These are phyloP conservation scores for Pararge aegeria DNA, from an alignment of 1,140 invertebrate species.

Conservation along the genomic window DNA sequence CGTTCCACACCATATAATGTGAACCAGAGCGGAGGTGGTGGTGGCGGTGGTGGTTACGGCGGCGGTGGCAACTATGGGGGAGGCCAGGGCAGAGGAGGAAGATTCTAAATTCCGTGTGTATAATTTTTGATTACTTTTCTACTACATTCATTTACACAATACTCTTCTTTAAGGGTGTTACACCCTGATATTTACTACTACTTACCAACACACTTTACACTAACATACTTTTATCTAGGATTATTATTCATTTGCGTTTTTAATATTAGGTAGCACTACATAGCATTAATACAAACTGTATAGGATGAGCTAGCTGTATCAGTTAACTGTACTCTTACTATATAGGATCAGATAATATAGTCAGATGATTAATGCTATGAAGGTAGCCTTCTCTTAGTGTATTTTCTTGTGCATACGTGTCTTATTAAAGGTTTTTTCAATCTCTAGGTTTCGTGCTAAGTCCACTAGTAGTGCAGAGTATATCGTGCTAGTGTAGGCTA, in stretches of 20 bases:
- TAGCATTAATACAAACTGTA: slow-evolving; percentile 10
- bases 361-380: slow-evolving; percentile 69
- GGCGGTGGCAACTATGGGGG: slow-evolving; percentile 55
- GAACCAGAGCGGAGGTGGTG: slow-evolving; percentile 77
- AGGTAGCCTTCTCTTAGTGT: slow-evolving; percentile 49
- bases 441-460: slow-evolving; percentile 80
- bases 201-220: slow-evolving; percentile 15
- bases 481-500: slow-evolving; percentile 77
- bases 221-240: slow-evolving; percentile 25
- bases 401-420: slow-evolving; percentile 48
- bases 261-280: slow-evolving; percentile 6
- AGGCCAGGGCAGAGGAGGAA: slow-evolving; percentile 53
- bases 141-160: slow-evolving; percentile 19
- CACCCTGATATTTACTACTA: background rate
- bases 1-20: slow-evolving; percentile 84
- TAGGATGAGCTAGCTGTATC: slow-evolving; percentile 12
- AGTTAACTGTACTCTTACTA: slow-evolving; percentile 49
- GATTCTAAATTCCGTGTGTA: slow-evolving; percentile 68
- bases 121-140: slow-evolving; percentile 14
- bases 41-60: slow-evolving; percentile 62
- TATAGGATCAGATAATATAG: slow-evolving; percentile 56
- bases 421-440: slow-evolving; percentile 75
- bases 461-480: slow-evolving; percentile 78
- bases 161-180: background rate
- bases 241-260: slow-evolving; percentile 9